Evolutionary conservation across 2,113 vertebrate genomes (phyloP).

Genomic region (Onychorhynchus coronatus): DNA sequence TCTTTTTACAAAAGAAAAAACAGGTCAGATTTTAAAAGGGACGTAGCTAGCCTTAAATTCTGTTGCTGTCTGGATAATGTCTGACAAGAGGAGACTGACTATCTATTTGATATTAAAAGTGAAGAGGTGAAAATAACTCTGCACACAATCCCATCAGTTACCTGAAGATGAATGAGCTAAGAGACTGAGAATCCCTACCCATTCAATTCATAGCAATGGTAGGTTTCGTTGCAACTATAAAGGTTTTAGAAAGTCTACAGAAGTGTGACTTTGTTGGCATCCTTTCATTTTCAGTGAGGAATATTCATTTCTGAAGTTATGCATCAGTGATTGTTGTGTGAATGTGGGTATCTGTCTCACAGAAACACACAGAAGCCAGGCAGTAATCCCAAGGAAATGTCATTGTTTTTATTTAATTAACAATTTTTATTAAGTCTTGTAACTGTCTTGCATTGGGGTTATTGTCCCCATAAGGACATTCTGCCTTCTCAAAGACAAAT

Average conservation of each 20-base stretch:
- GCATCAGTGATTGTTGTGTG: not conserved
- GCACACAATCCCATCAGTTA: not conserved
- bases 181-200: not conserved
- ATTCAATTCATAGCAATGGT: not conserved
- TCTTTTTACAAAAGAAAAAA: not conserved
- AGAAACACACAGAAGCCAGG: not conserved
- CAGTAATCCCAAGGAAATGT: slow-evolving; percentile 1
- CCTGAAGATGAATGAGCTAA: not conserved
- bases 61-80: not conserved
- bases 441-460: not conserved
- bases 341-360: not conserved
- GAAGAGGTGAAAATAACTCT: not conserved
- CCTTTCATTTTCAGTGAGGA: not conserved
- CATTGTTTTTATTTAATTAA: slow-evolving; percentile 13
- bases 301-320: not conserved
- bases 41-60: not conserved
- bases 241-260: not conserved
- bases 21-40: not conserved
- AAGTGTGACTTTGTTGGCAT: not conserved
- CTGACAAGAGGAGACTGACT: not conserved
- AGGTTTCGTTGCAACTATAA: not conserved
- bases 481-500: not conserved
- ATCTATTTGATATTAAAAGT: not conserved
- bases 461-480: not conserved
- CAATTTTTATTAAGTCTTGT: not conserved